Conservation (phyloP, 2,113 vertebrate species). For the Misgurnus mizolepis region DNA sequence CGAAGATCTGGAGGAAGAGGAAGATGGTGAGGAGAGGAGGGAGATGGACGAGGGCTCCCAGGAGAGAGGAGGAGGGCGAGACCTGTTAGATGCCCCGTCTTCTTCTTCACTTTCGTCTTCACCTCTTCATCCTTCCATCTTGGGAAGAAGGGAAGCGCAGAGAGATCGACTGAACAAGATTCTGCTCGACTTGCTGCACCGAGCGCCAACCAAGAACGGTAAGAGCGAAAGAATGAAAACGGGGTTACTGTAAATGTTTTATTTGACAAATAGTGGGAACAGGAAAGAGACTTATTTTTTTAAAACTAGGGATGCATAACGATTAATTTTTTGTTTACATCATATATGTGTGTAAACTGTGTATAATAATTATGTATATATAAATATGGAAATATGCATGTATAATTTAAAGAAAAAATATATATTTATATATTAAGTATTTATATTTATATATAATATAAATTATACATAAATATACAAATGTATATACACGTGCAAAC, state of each 20-base stretch:
- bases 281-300: too few relatives aligned
- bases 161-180: constrained; percentile 95
- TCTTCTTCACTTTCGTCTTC: constrained; percentile 67
- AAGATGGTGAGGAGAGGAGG: constrained; percentile 71
- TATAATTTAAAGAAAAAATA: too few relatives aligned
- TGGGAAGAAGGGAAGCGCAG: constrained; percentile 83
- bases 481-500: too few relatives aligned
- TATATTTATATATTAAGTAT: too few relatives aligned
- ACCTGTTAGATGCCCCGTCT: constrained; percentile 65
- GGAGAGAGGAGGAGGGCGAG: constrained; percentile 67
- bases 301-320: too few relatives aligned
- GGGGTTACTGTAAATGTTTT: background rate
- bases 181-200: constrained; percentile 88
- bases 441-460: too few relatives aligned
- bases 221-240: constrained; percentile 61
- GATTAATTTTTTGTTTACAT: too few relatives aligned
- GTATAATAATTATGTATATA: too few relatives aligned
- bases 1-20: constrained; percentile 54
- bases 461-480: too few relatives aligned
- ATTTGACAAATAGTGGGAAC: too few relatives aligned
- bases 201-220: constrained; percentile 95
- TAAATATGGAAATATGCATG: too few relatives aligned
- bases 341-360: too few relatives aligned
- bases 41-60: constrained; percentile 68
- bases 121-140: constrained; percentile 66